Evolutionary conservation across 2,797 vertebrate species (phyloP).

Genomic region (Eulemur coronatus): DNA sequence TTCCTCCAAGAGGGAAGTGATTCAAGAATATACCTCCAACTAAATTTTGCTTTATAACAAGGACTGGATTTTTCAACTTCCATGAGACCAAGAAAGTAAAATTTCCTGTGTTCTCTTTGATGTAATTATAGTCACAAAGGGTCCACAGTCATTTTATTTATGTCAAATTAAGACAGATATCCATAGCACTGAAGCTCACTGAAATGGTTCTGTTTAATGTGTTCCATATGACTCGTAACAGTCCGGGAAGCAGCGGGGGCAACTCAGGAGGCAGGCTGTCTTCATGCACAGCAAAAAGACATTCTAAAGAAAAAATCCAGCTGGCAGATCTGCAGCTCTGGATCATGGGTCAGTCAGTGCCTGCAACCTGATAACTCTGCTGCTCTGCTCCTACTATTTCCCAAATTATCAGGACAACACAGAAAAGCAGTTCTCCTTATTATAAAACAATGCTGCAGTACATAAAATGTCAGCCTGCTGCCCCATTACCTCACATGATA

Average conservation of each 20-base stretch:
- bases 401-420: conserved; percentile 66
- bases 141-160: conserved; percentile 22
- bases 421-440: conserved; percentile 47
- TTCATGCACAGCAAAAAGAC: neutral
- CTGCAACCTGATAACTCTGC: neutral
- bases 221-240: neutral
- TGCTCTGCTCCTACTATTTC: conserved; percentile 48
- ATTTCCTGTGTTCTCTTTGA: neutral
- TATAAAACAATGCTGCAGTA: conserved; percentile 51
- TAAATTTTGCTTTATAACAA: conserved; percentile 4
- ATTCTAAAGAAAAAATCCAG: neutral
- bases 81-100: neutral
- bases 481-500: conserved; percentile 49
- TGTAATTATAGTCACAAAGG: neutral
- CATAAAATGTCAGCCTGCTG: conserved; percentile 75
- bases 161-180: neutral
- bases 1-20: neutral
- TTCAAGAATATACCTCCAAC: neutral
- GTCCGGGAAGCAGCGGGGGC: neutral
- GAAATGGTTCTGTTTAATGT: neutral
- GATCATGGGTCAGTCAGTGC: neutral
- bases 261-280: neutral
- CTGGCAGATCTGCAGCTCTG: neutral
- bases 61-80: neutral
- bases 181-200: neutral